Percentiles rank a stretch among this genome's conserved stretches.
These are phyloP conservation scores for Willowsia nigromaculata DNA, from an alignment of 2,888 invertebrate genomes.

Conservation along the genomic window DNA sequence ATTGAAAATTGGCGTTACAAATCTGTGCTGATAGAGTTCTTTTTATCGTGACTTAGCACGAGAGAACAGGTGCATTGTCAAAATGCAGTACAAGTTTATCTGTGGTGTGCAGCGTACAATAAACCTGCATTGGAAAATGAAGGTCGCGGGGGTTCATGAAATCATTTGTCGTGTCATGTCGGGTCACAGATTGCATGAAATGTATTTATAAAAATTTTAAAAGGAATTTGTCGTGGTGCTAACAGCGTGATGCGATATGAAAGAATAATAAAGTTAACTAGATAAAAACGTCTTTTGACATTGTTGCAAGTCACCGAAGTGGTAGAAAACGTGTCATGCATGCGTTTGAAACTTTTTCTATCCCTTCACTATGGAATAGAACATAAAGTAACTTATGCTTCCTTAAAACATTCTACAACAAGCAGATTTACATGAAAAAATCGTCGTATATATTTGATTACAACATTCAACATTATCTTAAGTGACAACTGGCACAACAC, in stretches of 20 bases:
- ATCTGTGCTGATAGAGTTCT: slow-evolving; percentile 55
- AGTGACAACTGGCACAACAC: neutral
- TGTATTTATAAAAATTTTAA: neutral
- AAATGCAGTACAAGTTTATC: neutral
- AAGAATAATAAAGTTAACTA: slow-evolving; percentile 47
- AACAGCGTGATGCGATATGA: slow-evolving; percentile 59
- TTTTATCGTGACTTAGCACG: slow-evolving; percentile 47
- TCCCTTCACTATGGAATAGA: neutral
- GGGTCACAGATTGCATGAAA: slow-evolving; percentile 38
- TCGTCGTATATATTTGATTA: neutral
- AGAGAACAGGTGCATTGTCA: slow-evolving; percentile 57
- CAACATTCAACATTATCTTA: slow-evolving; percentile 12
- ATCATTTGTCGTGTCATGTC: slow-evolving; percentile 64
- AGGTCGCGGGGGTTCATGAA: slow-evolving; percentile 59
- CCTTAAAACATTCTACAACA: neutral
- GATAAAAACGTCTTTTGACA: slow-evolving; percentile 37
- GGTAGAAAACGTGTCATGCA: neutral
- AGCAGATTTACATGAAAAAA: too few species aligned
- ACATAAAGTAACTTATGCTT: neutral
- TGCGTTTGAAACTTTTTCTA: neutral
- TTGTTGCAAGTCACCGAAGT: slow-evolving; percentile 62
- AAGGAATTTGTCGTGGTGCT: slow-evolving; percentile 68
- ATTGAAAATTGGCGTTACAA: slow-evolving; percentile 67
- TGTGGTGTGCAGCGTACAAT: neutral
- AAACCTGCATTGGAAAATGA: slow-evolving; percentile 18